phyloP scores from a whole-genome alignment of 2,113 vertebrate genomes.

The Castor canadensis region DNA sequence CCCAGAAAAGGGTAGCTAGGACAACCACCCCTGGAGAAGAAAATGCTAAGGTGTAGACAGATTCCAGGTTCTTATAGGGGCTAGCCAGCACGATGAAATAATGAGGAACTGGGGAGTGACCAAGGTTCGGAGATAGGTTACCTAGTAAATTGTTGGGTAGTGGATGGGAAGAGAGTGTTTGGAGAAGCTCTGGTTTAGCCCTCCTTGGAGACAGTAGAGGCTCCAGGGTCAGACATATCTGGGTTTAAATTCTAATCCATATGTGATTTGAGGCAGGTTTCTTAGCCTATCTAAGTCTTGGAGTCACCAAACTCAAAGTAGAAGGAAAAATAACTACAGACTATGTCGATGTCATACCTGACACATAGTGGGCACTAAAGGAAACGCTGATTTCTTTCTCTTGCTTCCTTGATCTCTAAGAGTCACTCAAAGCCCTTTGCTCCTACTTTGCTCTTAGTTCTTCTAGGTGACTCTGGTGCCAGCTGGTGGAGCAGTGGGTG shows the following conservation, averaged over 20 bases:
- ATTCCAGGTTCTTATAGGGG: not conserved
- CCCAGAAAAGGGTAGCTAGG: not conserved
- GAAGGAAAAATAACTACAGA: slow-evolving; percentile 22
- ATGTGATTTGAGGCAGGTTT: not conserved
- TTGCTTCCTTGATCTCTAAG: not conserved
- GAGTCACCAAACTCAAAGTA: slow-evolving; percentile 1
- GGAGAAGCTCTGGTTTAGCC: not conserved
- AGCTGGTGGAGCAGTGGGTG: slow-evolving; percentile 59
- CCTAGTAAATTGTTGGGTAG: not conserved
- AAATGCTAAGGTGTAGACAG: not conserved
- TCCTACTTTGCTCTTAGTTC: slow-evolving; percentile 55
- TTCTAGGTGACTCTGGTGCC: slow-evolving; percentile 58
- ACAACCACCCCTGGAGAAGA: not conserved
- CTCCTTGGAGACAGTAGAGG: not conserved
- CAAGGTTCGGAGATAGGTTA: not conserved
- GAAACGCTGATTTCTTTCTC: not conserved
- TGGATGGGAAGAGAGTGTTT: not conserved
- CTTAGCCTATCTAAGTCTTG: slow-evolving; percentile 21
- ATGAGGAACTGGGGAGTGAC: not conserved
- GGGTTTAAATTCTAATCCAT: slow-evolving; percentile 14
- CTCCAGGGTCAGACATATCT: not conserved
- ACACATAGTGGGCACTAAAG: not conserved
- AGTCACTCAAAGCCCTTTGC: not conserved
- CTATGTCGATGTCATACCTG: not conserved
- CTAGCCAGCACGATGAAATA: not conserved